Evolutionary conservation across 2,888 invertebrate species (phyloP).

Genomic region (Ormyrus labotus): DNA sequence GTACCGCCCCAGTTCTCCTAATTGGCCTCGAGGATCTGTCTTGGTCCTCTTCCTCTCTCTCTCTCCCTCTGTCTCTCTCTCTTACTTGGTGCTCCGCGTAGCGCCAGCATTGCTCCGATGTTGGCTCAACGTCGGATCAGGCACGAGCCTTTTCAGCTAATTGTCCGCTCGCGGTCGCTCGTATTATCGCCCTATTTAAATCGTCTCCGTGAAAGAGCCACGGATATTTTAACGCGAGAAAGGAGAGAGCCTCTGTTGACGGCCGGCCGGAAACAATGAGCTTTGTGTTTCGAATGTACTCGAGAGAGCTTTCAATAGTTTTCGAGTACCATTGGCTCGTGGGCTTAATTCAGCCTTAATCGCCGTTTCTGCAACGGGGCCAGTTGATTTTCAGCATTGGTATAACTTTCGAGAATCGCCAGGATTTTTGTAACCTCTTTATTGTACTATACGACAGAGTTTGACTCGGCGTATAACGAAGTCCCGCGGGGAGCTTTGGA

Average conservation of each 20-base stretch:
- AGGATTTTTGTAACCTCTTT: too few species aligned
- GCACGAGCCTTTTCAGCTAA: slow-evolving; percentile 13
- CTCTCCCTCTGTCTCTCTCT: too few species aligned
- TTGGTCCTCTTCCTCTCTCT: slow-evolving; percentile 25
- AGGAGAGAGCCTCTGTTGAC: not conserved
- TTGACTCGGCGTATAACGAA: too few species aligned
- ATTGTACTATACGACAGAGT: too few species aligned
- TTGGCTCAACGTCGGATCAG: too few species aligned
- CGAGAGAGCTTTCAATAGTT: not conserved
- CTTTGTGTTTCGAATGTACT: not conserved
- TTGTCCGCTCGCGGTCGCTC: not conserved
- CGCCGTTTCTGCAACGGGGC: too few species aligned
- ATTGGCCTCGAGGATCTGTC: slow-evolving; percentile 63
- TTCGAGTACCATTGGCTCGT: too few species aligned
- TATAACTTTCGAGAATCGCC: too few species aligned
- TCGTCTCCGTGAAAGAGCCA: not conserved
- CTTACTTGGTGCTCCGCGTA: not conserved
- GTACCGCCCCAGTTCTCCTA: slow-evolving; percentile 65
- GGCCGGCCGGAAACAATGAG: slow-evolving; percentile 6
- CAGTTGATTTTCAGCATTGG: too few species aligned
- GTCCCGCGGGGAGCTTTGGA: too few species aligned
- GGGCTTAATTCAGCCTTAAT: too few species aligned
- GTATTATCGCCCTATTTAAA: not conserved
- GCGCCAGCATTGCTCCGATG: not conserved
- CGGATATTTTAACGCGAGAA: not conserved